Conservation (phyloP, 2,113 vertebrate genomes). For the Pao palembangensis region DNA sequence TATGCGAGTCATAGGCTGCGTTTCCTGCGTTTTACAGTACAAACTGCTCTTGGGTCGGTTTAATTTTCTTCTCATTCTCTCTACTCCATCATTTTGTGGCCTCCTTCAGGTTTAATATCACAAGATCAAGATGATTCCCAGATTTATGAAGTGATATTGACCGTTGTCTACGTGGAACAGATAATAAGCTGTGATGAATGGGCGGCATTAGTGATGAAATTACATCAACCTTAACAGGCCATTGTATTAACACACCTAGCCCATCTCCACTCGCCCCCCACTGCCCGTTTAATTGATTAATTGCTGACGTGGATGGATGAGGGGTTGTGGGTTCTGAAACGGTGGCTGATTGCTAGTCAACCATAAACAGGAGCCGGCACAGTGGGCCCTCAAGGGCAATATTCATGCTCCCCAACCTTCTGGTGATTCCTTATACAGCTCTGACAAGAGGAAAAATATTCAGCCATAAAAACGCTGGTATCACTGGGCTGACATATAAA, state of each 20-base stretch:
- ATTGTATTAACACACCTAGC: slow-evolving; percentile 71
- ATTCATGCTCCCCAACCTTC: slow-evolving; percentile 70
- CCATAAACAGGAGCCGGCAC: slow-evolving; percentile 69
- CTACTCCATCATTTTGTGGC: slow-evolving; percentile 41
- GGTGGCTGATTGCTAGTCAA: slow-evolving; percentile 71
- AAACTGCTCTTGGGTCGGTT: slow-evolving; percentile 1
- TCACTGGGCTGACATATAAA: slow-evolving; percentile 69
- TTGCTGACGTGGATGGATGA: slow-evolving; percentile 70
- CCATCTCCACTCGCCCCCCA: slow-evolving; percentile 44
- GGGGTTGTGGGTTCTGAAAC: slow-evolving; percentile 62
- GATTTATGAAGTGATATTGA: slow-evolving; percentile 71
- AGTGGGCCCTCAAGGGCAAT: slow-evolving; percentile 68
- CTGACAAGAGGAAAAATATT: slow-evolving; percentile 73
- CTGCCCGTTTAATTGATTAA: slow-evolving; percentile 73
- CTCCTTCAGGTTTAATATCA: slow-evolving; percentile 49
- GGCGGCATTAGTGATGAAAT: slow-evolving; percentile 71
- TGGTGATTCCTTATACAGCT: slow-evolving; percentile 70
- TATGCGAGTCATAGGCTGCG: not conserved
- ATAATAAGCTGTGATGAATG: slow-evolving; percentile 70
- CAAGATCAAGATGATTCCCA: slow-evolving; percentile 47
- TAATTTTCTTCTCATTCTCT: slow-evolving; percentile 26
- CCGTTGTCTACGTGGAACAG: slow-evolving; percentile 62
- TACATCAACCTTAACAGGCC: slow-evolving; percentile 69
- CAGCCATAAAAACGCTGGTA: slow-evolving; percentile 67
- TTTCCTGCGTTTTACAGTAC: too few species aligned